Percentiles rank a stretch among this genome's conserved stretches.
Conservation (phyloP, 2,113 vertebrate species). For the Perca flavescens region DNA sequence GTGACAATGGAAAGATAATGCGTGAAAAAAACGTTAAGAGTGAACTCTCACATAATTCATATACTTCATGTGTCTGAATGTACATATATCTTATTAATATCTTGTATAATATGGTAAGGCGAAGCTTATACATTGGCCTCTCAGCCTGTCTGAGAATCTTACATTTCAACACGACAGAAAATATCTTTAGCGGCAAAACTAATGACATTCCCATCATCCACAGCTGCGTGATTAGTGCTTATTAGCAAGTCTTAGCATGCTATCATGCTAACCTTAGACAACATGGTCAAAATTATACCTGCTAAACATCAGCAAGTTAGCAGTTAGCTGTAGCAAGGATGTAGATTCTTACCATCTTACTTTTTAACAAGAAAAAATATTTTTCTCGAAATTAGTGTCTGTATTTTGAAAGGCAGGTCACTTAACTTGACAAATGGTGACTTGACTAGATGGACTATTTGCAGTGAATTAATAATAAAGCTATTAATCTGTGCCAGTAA, state of each 20-base stretch:
- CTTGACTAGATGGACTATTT: slow-evolving; percentile 8
- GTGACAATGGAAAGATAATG: too few relatives aligned
- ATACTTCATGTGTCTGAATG: too few relatives aligned
- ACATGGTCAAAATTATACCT: neutral
- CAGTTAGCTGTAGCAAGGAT: too few relatives aligned
- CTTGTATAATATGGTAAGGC: neutral
- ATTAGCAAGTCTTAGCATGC: neutral
- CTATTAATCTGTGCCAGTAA: slow-evolving; percentile 21
- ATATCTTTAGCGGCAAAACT: neutral
- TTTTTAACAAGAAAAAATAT: too few relatives aligned
- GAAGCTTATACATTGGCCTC: neutral
- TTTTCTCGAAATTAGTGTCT: neutral
- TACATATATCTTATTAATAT: too few relatives aligned
- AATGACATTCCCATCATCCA: neutral
- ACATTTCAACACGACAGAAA: neutral
- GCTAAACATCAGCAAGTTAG: neutral
- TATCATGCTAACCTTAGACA: neutral
- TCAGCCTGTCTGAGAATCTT: neutral
- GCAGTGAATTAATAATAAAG: slow-evolving; percentile 38
- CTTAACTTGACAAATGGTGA: neutral
- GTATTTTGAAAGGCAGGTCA: neutral
- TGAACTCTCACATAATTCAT: too few relatives aligned
- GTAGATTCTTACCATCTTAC: too few relatives aligned
- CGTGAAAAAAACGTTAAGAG: too few relatives aligned
- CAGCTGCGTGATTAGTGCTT: neutral